These are phyloP conservation scores for Drosophila meridionalis DNA, from an alignment of 2,888 invertebrate species.

Conservation along the genomic window DNA sequence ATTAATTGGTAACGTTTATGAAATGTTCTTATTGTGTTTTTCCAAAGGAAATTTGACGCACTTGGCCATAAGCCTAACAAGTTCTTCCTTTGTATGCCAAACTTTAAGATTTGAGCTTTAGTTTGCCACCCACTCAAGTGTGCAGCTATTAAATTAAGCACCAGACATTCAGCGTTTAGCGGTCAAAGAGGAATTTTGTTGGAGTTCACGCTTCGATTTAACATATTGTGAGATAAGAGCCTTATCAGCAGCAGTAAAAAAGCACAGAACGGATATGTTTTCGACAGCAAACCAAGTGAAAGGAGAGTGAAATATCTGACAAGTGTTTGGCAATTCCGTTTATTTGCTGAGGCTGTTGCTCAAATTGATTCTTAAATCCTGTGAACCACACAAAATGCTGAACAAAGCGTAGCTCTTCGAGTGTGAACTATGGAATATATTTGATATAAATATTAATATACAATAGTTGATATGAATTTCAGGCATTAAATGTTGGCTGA, in stretches of 20 bases:
- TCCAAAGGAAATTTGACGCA: slow-evolving; percentile 7
- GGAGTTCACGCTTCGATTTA: slow-evolving; percentile 2
- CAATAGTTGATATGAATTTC: background rate
- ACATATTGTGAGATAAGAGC: slow-evolving; percentile 13
- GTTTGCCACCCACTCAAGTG: slow-evolving; percentile 10
- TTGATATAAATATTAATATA: background rate
- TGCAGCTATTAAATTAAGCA: slow-evolving; percentile 17
- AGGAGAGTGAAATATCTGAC: slow-evolving; percentile 6
- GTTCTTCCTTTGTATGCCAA: background rate
- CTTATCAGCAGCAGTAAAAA: slow-evolving; percentile 9
- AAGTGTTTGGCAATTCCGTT: slow-evolving; percentile 11
- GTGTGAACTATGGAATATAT: background rate
- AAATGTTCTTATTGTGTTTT: slow-evolving; percentile 15
- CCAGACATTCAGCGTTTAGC: slow-evolving; percentile 1
- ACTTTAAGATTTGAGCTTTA: slow-evolving; percentile 22
- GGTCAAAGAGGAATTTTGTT: slow-evolving; percentile 11
- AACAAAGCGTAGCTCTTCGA: background rate
- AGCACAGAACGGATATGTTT: slow-evolving; percentile 13
- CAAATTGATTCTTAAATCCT: slow-evolving; percentile 18
- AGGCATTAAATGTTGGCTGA: background rate
- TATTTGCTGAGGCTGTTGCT: slow-evolving; percentile 26
- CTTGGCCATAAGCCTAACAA: slow-evolving; percentile 13
- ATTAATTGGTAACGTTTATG: slow-evolving; percentile 56
- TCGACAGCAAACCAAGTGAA: slow-evolving; percentile 9
- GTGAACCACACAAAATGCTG: background rate